A percentile compares a stretch with the other conserved stretches of the same genome.
These are phyloP conservation scores for Tenthredo scrophulariae DNA, from an alignment of 2,888 invertebrate species.

Conservation along the genomic window DNA sequence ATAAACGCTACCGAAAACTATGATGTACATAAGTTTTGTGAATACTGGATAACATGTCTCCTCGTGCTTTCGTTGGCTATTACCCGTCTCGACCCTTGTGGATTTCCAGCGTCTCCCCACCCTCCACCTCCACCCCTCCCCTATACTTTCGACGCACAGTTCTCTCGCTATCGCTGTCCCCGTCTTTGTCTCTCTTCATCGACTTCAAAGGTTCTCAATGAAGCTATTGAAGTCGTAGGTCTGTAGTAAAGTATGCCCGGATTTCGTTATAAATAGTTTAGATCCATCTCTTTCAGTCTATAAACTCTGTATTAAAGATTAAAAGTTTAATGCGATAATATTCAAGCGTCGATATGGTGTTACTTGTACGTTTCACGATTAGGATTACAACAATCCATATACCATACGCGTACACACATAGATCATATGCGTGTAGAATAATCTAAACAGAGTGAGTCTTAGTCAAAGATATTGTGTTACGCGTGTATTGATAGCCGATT, in stretches of 20 bases:
- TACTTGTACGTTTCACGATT: conserved; percentile 2
- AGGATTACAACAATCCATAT: background rate
- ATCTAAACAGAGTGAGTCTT: background rate
- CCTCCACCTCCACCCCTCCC: conserved; percentile 47
- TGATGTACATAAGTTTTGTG: conserved; percentile 29
- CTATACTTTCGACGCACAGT: conserved; percentile 51
- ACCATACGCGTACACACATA: background rate
- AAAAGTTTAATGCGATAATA: background rate
- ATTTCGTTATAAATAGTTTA: conserved; percentile 9
- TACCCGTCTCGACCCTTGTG: conserved; percentile 49
- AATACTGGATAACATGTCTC: conserved; percentile 42
- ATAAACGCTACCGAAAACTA: conserved; percentile 4
- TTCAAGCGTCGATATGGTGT: background rate
- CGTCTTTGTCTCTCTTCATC: conserved; percentile 56
- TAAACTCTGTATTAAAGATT: background rate
- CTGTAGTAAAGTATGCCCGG: background rate
- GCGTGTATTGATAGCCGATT: background rate
- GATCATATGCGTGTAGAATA: background rate
- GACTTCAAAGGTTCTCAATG: conserved; percentile 68
- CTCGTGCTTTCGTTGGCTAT: conserved; percentile 42
- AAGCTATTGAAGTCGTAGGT: conserved; percentile 56
- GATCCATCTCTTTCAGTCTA: background rate
- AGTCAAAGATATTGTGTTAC: conserved; percentile 29
- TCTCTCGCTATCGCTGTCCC: conserved; percentile 54
- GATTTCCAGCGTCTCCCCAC: conserved; percentile 58